These are phyloP conservation scores for Lissocephala sabroskyi DNA, from an alignment of 2,888 invertebrate genomes.

Conservation along the genomic window DNA sequence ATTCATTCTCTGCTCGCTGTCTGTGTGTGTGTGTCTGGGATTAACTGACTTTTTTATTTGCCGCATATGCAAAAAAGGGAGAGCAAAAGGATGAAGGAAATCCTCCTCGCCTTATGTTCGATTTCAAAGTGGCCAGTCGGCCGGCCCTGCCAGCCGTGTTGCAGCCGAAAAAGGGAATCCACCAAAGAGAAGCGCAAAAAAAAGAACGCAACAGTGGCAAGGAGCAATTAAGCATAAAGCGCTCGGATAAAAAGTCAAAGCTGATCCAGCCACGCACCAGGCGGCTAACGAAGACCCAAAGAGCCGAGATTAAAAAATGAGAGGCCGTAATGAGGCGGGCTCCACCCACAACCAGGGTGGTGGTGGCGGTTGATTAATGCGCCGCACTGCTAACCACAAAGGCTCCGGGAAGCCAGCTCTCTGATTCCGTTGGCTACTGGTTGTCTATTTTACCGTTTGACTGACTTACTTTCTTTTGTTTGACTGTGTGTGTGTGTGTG, in stretches of 20 bases:
- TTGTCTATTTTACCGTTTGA: too few relatives aligned
- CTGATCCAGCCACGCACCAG: neutral
- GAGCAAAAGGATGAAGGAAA: too few relatives aligned
- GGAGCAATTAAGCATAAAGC: slow-evolving; percentile 51
- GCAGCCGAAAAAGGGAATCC: too few relatives aligned
- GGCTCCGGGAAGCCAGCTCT: too few relatives aligned
- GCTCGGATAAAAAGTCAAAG: slow-evolving; percentile 45
- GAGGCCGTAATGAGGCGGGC: neutral
- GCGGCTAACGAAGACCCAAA: neutral
- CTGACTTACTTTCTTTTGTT: too few relatives aligned
- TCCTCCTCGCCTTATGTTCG: slow-evolving; percentile 32
- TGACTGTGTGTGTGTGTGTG: slow-evolving; percentile 18
- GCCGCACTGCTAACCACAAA: slow-evolving; percentile 27
- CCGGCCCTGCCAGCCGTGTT: too few relatives aligned
- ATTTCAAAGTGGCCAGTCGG: slow-evolving; percentile 32
- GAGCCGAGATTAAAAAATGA: neutral
- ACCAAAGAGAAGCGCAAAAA: slow-evolving; percentile 16
- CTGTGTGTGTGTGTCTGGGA: slow-evolving; percentile 2
- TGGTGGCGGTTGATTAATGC: slow-evolving; percentile 36
- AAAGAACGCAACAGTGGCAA: slow-evolving; percentile 25
- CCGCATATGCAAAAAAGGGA: too few relatives aligned
- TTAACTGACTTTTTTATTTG: slow-evolving; percentile 13
- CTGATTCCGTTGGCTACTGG: too few relatives aligned
- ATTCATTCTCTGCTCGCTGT: neutral
- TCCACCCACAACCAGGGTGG: slow-evolving; percentile 8